These are phyloP conservation scores for Tiphia femorata DNA, from an alignment of 2,888 invertebrate genomes.

Conservation along the genomic window DNA sequence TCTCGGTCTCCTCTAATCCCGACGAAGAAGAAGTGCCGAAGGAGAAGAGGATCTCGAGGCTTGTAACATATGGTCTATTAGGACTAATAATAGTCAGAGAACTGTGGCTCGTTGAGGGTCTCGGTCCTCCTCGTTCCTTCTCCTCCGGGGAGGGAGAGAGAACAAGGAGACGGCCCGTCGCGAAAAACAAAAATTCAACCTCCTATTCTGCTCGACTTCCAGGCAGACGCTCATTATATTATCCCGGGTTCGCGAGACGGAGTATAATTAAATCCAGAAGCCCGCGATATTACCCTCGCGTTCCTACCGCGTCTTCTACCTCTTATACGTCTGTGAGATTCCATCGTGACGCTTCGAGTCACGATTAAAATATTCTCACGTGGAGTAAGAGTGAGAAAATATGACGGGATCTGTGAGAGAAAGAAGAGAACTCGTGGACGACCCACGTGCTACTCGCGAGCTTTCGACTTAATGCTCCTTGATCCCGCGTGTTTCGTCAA, in stretches of 20 bases:
- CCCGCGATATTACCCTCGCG: too few species aligned
- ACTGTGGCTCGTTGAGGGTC: conserved; percentile 6
- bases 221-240: conserved; percentile 1
- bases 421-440: too few species aligned
- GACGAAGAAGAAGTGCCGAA: neutral
- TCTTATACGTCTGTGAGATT: too few species aligned
- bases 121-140: neutral
- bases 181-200: conserved; percentile 17
- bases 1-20: neutral
- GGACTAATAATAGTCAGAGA: conserved; percentile 62
- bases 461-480: too few species aligned
- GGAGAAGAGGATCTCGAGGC: conserved; percentile 15
- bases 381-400: too few species aligned
- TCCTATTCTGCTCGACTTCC: conserved; percentile 10
- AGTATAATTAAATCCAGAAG: neutral
- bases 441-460: too few species aligned
- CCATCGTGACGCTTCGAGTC: too few species aligned
- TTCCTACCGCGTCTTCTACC: too few species aligned
- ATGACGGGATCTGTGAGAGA: too few species aligned
- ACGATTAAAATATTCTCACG: too few species aligned
- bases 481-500: too few species aligned
- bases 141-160: neutral
- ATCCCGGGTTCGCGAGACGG: neutral
- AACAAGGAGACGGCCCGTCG: conserved; percentile 33
- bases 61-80: conserved; percentile 65